phyloP scores from a whole-genome alignment of 2,888 invertebrate genomes.

The Caenorhabditis uteleia region DNA sequence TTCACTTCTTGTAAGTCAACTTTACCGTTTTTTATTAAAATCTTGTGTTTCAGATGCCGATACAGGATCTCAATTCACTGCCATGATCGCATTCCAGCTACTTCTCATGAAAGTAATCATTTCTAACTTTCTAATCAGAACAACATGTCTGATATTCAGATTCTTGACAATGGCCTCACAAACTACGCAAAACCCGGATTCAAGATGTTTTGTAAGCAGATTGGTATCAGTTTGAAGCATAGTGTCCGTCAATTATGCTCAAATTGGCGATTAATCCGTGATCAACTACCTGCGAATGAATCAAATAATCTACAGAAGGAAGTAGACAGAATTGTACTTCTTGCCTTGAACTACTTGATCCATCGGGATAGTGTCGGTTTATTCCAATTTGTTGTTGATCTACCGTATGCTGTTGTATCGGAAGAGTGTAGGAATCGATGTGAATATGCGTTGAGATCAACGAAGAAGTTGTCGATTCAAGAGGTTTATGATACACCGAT shows the following conservation, averaged over 20 bases:
- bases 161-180: constrained; percentile 63
- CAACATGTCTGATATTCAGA: constrained; percentile 15
- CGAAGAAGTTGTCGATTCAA: constrained; percentile 26
- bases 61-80: constrained; percentile 52
- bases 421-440: constrained; percentile 60
- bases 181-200: constrained; percentile 54
- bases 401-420: constrained; percentile 63
- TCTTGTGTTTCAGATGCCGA: constrained; percentile 61
- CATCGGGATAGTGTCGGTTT: constrained; percentile 61
- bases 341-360: constrained; percentile 58
- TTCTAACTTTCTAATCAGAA: neutral
- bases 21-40: neutral
- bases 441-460: constrained; percentile 54
- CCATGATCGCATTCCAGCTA: constrained; percentile 60
- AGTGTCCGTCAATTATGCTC: constrained; percentile 58
- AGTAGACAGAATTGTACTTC: constrained; percentile 62
- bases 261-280: constrained; percentile 54
- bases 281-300: constrained; percentile 26
- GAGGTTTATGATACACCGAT: constrained; percentile 45
- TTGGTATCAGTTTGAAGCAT: constrained; percentile 62
- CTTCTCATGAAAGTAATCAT: constrained; percentile 52
- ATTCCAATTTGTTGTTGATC: constrained; percentile 67
- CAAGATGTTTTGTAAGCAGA: constrained; percentile 62
- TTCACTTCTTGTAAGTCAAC: constrained; percentile 51
- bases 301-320: constrained; percentile 58